A percentile compares a stretch with the other conserved stretches of the same genome.
phyloP scores from a whole-genome alignment of 2,888 invertebrate species.

The Morpho achilles region DNA sequence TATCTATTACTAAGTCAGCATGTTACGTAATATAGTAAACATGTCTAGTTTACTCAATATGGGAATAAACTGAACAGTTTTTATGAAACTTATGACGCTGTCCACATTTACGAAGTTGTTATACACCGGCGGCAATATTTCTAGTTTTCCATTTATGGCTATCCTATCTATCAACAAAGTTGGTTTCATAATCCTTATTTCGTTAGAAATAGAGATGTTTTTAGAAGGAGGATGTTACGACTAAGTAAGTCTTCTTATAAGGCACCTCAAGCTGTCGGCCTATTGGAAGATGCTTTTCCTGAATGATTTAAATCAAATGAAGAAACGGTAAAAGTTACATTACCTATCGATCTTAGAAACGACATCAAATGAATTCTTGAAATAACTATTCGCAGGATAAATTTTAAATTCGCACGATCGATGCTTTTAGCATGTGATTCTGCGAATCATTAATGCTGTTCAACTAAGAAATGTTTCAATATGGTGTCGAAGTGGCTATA shows the following conservation, averaged over 20 bases:
- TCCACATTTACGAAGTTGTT: conserved; percentile 52
- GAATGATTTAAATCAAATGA: conserved; percentile 26
- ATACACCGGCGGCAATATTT: conserved; percentile 37
- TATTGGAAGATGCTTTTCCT: conserved; percentile 28
- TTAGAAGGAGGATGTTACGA: conserved; percentile 27
- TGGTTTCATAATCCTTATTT: conserved; percentile 30
- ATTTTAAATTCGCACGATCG: conserved; percentile 13
- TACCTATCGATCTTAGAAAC: conserved; percentile 13
- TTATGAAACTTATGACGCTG: conserved; percentile 47
- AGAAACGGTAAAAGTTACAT: conserved; percentile 19
- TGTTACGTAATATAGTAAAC: conserved; percentile 12
- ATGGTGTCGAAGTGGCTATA: too few relatives aligned
- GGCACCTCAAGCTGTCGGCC: conserved; percentile 25
- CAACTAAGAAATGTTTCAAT: neutral
- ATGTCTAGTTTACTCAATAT: conserved; percentile 15
- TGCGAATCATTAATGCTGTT: neutral
- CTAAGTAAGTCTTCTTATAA: conserved; percentile 25
- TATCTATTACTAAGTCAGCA: neutral
- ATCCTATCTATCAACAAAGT: conserved; percentile 33
- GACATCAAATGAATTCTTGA: conserved; percentile 9
- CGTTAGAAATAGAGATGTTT: conserved; percentile 23
- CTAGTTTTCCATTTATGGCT: conserved; percentile 50
- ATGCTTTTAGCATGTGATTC: conserved; percentile 1
- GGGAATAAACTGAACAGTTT: conserved; percentile 20
- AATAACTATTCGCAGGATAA: conserved; percentile 5